phyloP scores from a whole-genome alignment of 2,888 invertebrate genomes.

The Sussaba pulchella region DNA sequence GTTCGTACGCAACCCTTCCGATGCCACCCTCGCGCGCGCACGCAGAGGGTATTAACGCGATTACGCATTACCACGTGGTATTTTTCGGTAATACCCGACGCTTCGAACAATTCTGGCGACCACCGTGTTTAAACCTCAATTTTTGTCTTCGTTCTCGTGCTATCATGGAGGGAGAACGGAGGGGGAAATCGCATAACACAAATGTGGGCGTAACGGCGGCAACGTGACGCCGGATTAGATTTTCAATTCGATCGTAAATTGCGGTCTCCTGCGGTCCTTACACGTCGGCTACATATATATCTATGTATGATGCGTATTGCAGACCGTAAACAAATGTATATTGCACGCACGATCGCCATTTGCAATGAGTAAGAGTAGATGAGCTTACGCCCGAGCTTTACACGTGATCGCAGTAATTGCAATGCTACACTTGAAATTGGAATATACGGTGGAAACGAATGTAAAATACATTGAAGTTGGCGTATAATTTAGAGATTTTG shows the following conservation, averaged over 20 bases:
- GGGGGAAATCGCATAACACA: slow-evolving; percentile 19
- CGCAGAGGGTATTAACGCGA: slow-evolving; percentile 65
- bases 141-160: slow-evolving; percentile 36
- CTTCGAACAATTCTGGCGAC: slow-evolving; percentile 7
- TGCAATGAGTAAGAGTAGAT: neutral
- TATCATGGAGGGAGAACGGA: neutral
- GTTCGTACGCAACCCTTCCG: neutral
- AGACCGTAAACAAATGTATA: slow-evolving; percentile 59
- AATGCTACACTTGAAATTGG: slow-evolving; percentile 18
- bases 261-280: slow-evolving; percentile 53
- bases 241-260: slow-evolving; percentile 76
- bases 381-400: slow-evolving; percentile 23
- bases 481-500: neutral
- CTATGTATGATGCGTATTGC: slow-evolving; percentile 25
- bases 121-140: slow-evolving; percentile 33
- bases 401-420: slow-evolving; percentile 28
- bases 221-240: slow-evolving; percentile 72
- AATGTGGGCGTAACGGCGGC: slow-evolving; percentile 70
- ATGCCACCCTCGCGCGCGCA: slow-evolving; percentile 67
- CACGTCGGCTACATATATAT: slow-evolving; percentile 16
- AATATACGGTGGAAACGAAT: neutral
- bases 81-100: slow-evolving; percentile 73
- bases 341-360: slow-evolving; percentile 1
- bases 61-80: slow-evolving; percentile 70
- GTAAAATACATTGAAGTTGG: neutral